A percentile compares a stretch with the other conserved stretches of the same genome.
These are phyloP conservation scores for Coendou prehensilis DNA, from an alignment of 2,797 vertebrate species.

Conservation along the genomic window DNA sequence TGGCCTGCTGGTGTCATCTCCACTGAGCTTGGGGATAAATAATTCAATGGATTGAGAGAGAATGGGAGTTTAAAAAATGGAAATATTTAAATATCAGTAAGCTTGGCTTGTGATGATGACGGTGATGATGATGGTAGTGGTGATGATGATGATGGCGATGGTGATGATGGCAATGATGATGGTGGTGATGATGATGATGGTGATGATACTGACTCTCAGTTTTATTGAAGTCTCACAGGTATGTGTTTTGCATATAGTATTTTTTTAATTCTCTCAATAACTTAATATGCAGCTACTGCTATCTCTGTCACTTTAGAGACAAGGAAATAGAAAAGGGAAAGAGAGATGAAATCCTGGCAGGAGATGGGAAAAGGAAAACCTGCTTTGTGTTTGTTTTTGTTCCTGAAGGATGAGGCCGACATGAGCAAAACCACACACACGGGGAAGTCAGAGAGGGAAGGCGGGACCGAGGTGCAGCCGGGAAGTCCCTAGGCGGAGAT, in stretches of 20 bases:
- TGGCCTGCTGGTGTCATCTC: neutral
- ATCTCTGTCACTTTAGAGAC: neutral
- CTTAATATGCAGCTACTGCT: neutral
- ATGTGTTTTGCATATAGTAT: neutral
- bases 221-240: neutral
- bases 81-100: neutral
- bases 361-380: neutral
- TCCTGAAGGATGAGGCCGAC: neutral
- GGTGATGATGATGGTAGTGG: no score
- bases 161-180: no score
- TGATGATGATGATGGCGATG: no score
- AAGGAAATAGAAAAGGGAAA: neutral
- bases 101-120: neutral
- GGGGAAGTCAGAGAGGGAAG: neutral
- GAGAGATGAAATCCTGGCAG: neutral
- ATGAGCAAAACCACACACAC: neutral
- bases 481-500: neutral
- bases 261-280: neutral
- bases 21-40: neutral
- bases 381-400: neutral
- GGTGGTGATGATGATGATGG: no score
- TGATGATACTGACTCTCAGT: neutral
- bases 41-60: neutral
- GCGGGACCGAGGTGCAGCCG: neutral
- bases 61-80: neutral